Evolutionary conservation across 2,888 invertebrate species (phyloP).

Genomic region (Parnassius mnemosyne): DNA sequence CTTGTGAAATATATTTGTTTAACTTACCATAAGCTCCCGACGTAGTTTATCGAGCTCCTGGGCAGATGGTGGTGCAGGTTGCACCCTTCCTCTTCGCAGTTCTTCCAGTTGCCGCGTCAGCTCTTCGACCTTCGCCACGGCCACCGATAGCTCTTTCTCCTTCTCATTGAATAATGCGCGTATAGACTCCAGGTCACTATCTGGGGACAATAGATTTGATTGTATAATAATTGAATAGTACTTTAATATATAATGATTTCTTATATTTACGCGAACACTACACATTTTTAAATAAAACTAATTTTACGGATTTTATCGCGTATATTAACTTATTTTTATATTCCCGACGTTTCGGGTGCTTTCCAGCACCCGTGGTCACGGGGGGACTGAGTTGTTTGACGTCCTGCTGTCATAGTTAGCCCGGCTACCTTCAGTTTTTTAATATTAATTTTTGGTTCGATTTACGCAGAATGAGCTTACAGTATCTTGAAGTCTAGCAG

Average conservation of each 20-base stretch:
- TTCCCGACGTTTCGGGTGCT: no score
- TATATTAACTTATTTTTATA: no score
- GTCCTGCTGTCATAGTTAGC: no score
- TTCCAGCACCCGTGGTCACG: no score
- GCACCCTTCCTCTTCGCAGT: constrained; percentile 85
- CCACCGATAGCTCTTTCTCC: constrained; percentile 96
- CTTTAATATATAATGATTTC: not conserved
- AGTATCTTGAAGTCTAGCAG: no score
- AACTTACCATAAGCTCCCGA: constrained; percentile 93
- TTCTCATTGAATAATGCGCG: constrained; percentile 98
- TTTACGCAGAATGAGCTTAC: no score
- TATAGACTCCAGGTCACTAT: constrained; percentile 97
- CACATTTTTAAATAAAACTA: no score
- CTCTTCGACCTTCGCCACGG: constrained; percentile 98
- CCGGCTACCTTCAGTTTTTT: no score
- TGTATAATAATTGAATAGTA: constrained; percentile 5
- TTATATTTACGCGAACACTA: no score
- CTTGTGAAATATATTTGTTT: not conserved
- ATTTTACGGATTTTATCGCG: no score
- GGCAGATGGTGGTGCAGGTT: constrained; percentile 85
- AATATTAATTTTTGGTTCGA: no score
- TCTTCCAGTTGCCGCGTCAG: constrained; percentile 97
- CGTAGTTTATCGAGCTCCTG: constrained; percentile 95
- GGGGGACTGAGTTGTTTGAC: no score
- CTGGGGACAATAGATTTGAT: constrained; percentile 68